Evolutionary conservation across 2,113 vertebrate genomes (phyloP).

Genomic region (Megaleporinus macrocephalus): DNA sequence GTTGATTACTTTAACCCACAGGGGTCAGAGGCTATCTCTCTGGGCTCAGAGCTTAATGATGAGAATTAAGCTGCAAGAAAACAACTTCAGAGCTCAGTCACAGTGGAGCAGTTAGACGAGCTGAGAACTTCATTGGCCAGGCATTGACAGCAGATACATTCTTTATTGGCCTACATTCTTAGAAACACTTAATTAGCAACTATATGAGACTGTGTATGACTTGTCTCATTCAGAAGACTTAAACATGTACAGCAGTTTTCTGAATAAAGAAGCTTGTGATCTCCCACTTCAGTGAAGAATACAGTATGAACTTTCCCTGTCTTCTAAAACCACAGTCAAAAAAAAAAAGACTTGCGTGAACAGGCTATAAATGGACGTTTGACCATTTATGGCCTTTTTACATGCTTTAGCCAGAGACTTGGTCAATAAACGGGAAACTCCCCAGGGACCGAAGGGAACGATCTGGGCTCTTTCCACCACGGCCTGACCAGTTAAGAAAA

Average conservation of each 20-base stretch:
- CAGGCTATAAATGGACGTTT: constrained; percentile 51
- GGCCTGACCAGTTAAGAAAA: constrained; percentile 67
- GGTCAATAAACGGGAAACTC: constrained; percentile 75
- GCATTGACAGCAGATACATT: background rate
- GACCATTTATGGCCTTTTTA: constrained; percentile 77
- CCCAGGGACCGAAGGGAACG: constrained; percentile 75
- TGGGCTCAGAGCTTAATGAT: background rate
- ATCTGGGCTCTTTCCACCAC: constrained; percentile 67
- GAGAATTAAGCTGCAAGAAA: constrained; percentile 30
- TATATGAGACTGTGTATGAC: too few species aligned
- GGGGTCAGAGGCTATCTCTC: constrained; percentile 65
- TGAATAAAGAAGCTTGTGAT: background rate
- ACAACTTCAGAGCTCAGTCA: constrained; percentile 11
- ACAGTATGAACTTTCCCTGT: constrained; percentile 54
- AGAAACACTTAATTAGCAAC: too few species aligned
- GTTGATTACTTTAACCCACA: constrained; percentile 57
- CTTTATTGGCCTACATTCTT: too few species aligned
- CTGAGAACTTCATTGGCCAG: background rate
- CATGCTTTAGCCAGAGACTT: constrained; percentile 61
- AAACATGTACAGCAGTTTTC: background rate
- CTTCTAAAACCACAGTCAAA: constrained; percentile 46
- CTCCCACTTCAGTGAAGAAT: background rate
- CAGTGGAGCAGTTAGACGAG: background rate
- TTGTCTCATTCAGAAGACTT: too few species aligned
- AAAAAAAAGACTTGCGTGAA: constrained; percentile 26